Conservation (phyloP, 2,797 vertebrate species). For the Sarcoramphus papa region DNA sequence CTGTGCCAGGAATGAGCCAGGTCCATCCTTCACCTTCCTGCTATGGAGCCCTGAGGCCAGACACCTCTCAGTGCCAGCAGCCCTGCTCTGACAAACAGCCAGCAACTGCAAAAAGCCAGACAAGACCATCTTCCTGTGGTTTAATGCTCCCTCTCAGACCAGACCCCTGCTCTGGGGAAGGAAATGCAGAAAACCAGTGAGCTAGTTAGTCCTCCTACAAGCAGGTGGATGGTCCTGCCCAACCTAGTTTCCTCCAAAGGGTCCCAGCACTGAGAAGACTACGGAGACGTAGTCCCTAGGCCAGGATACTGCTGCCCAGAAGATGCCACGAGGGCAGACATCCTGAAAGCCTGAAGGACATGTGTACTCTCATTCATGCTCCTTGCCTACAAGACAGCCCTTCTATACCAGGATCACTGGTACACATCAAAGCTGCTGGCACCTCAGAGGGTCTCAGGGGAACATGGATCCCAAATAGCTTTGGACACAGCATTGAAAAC, state of each 20-base stretch:
- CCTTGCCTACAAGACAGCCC: neutral
- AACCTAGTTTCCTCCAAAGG: neutral
- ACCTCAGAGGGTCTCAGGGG: neutral
- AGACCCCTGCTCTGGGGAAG: neutral
- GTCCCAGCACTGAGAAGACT: neutral
- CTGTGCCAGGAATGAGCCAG: neutral
- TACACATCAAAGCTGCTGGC: neutral
- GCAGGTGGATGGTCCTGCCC: neutral
- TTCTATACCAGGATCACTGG: neutral
- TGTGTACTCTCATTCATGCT: neutral
- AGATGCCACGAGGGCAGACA: neutral
- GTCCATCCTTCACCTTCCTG: neutral
- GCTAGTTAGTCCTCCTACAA: neutral
- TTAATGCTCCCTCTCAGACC: neutral
- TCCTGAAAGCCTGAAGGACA: neutral
- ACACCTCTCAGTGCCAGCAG: neutral
- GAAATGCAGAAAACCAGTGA: neutral
- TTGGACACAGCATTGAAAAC: neutral
- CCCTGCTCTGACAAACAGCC: neutral
- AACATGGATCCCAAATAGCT: accelerated
- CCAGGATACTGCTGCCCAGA: neutral
- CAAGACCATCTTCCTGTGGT: neutral
- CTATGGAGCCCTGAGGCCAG: neutral
- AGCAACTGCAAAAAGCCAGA: neutral
- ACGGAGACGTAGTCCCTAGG: accelerated